Evolutionary conservation across 2,888 invertebrate genomes (phyloP).

Genomic region (Euclidia mi): DNA sequence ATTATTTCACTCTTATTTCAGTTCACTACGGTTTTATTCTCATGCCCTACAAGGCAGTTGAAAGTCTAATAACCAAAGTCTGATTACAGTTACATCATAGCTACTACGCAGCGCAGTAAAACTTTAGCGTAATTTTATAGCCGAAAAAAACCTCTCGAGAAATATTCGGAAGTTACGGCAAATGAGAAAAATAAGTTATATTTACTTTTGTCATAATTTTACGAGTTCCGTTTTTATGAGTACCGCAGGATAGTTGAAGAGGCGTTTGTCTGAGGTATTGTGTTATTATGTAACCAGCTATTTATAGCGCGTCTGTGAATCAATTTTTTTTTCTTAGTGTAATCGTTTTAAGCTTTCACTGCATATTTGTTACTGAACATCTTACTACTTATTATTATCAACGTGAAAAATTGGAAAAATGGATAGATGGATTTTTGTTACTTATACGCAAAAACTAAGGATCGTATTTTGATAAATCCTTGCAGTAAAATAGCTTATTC

Average conservation of each 20-base stretch:
- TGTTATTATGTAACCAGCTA: not conserved
- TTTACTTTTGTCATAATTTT: constrained; percentile 34
- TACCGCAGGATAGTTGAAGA: constrained; percentile 11
- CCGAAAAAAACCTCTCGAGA: constrained; percentile 1
- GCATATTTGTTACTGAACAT: too few species aligned
- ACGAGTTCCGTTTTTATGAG: constrained; percentile 31
- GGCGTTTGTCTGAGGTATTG: not conserved
- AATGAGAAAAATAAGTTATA: constrained; percentile 26
- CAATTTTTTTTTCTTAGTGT: too few species aligned
- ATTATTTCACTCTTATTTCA: not conserved
- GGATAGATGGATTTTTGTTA: too few species aligned
- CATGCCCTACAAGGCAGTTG: not conserved
- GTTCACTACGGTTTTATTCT: not conserved
- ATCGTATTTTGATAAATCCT: too few species aligned
- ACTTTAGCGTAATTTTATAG: constrained; percentile 16
- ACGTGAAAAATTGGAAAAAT: too few species aligned
- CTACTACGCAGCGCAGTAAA: constrained; percentile 12
- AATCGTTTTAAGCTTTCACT: too few species aligned
- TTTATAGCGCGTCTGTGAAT: too few species aligned
- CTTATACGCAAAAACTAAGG: too few species aligned
- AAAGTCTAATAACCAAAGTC: constrained; percentile 7
- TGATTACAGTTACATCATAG: constrained; percentile 10
- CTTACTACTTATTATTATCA: too few species aligned
- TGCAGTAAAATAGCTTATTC: too few species aligned
- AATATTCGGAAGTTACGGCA: constrained; percentile 15